phyloP scores from a whole-genome alignment of 1,140 invertebrate genomes.

The Campodea augens region DNA sequence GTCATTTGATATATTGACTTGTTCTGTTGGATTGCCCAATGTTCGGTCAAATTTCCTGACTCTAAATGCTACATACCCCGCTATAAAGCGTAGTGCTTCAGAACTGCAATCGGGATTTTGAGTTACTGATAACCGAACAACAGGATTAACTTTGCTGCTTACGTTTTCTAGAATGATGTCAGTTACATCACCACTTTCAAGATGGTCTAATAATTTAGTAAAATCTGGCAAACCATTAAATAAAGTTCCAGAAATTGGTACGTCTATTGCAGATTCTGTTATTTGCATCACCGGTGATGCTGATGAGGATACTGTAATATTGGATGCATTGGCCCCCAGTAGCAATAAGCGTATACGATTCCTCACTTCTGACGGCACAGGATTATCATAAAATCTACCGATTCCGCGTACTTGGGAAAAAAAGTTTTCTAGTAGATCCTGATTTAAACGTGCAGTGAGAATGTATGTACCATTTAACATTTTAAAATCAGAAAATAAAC shows the following conservation, averaged over 20 bases:
- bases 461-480: no score
- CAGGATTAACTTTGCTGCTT: no score
- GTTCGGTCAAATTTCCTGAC: neutral
- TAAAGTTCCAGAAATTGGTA: neutral
- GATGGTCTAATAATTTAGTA: neutral
- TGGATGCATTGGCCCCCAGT: neutral
- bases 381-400: neutral
- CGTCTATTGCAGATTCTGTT: neutral
- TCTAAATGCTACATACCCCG: neutral
- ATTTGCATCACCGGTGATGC: neutral
- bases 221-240: neutral
- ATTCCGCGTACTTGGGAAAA: constrained; percentile 1
- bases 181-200: neutral
- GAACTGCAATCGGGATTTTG: neutral
- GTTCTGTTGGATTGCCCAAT: neutral
- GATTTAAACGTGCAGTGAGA: no score
- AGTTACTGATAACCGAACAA: no score
- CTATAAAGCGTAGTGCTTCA: neutral
- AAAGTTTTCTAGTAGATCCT: no score
- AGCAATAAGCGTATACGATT: neutral
- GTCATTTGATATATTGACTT: neutral
- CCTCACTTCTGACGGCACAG: neutral
- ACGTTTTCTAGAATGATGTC: no score
- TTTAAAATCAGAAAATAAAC: neutral
- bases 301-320: neutral